phyloP scores from a whole-genome alignment of 2,797 vertebrate species.

The Chrysocyon brachyurus region DNA sequence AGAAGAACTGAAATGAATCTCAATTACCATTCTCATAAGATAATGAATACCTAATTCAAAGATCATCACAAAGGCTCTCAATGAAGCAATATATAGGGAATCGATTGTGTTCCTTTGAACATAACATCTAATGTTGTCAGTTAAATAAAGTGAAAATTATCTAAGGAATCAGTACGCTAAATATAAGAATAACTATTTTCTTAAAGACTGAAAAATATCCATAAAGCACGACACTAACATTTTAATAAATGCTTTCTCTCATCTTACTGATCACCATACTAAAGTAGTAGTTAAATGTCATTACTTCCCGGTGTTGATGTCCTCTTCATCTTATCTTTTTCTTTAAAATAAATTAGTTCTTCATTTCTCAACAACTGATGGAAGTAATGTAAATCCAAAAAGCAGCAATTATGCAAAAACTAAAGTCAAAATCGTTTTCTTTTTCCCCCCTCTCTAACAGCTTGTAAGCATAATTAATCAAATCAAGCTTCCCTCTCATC shows the following conservation, averaged over 20 bases:
- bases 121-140: not conserved
- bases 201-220: conserved; percentile 15
- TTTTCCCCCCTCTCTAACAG: conserved; percentile 79
- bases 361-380: conserved; percentile 81
- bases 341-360: conserved; percentile 86
- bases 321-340: conserved; percentile 87
- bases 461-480: conserved; percentile 89
- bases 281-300: conserved; percentile 79
- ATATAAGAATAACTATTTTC: conserved; percentile 69
- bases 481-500: conserved; percentile 86
- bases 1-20: conserved; percentile 62
- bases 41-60: conserved; percentile 36
- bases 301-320: conserved; percentile 84
- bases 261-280: conserved; percentile 75
- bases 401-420: conserved; percentile 87
- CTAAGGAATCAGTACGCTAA: conserved; percentile 24
- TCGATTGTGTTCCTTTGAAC: conserved; percentile 35
- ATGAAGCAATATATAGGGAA: conserved; percentile 3
- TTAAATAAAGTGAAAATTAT: conserved; percentile 61
- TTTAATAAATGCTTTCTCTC: conserved; percentile 71
- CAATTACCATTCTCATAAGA: not conserved
- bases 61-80: conserved; percentile 58
- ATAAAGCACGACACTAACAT: not conserved
- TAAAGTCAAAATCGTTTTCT: conserved; percentile 85
- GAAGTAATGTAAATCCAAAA: conserved; percentile 84